A percentile compares a stretch with the other conserved stretches of the same genome.
Evolutionary conservation across 2,797 vertebrate genomes (phyloP).

Genomic region (Lepidocolaptes lacrymiger): DNA sequence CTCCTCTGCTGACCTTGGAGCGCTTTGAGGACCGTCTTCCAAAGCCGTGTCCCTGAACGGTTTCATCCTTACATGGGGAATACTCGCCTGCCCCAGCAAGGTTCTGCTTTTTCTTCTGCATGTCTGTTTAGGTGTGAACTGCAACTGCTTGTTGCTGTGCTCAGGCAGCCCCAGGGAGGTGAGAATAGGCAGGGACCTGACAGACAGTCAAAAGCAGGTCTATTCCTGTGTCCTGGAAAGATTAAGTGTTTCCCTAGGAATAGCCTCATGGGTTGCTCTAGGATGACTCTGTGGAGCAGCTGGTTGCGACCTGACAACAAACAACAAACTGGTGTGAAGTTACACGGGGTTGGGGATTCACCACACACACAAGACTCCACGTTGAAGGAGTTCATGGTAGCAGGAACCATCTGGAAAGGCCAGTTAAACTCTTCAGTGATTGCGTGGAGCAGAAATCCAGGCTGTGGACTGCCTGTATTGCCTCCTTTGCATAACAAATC

Average conservation of each 20-base stretch:
- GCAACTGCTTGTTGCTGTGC: background rate
- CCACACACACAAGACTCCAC: fast-evolving
- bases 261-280: background rate
- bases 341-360: background rate
- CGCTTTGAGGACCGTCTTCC: background rate
- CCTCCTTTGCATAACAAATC: background rate
- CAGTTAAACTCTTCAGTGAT: background rate
- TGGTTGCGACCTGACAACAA: background rate
- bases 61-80: constrained; percentile 57
- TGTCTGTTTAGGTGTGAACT: background rate
- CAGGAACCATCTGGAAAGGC: background rate
- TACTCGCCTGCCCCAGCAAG: background rate
- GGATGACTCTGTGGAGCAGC: constrained; percentile 16
- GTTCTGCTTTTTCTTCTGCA: background rate
- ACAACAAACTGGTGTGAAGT: background rate
- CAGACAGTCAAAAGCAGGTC: background rate
- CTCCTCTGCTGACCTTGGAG: constrained; percentile 47
- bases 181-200: background rate
- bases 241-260: constrained; percentile 36
- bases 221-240: constrained; percentile 16
- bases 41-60: background rate
- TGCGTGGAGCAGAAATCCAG: background rate
- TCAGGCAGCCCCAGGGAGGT: background rate
- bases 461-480: background rate
- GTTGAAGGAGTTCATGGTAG: background rate